Percentiles rank a stretch among this genome's conserved stretches.
phyloP scores from a whole-genome alignment of 2,113 vertebrate genomes.

The Thalassoma bifasciatum region DNA sequence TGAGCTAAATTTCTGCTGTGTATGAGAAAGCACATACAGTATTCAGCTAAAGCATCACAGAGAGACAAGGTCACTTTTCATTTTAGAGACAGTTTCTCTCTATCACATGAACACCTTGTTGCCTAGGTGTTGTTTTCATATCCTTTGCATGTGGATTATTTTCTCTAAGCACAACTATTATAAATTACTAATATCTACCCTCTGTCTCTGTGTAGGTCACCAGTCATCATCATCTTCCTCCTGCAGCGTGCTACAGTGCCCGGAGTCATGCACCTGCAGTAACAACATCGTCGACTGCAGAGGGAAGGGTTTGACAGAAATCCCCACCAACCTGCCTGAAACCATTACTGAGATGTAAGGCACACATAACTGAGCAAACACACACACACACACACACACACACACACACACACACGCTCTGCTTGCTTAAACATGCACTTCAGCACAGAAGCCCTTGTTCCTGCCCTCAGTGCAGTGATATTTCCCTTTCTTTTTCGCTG shows the following conservation, averaged over 20 bases:
- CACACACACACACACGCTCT: neutral
- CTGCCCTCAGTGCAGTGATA: slow-evolving; percentile 29
- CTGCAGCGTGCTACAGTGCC: slow-evolving; percentile 97
- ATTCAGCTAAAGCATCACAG: neutral
- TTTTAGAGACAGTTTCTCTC: neutral
- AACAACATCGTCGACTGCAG: slow-evolving; percentile 99
- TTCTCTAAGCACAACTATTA: slow-evolving; percentile 21
- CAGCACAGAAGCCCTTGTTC: slow-evolving; percentile 21
- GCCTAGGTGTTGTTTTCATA: neutral
- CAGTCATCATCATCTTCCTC: slow-evolving; percentile 89
- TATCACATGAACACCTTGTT: slow-evolving; percentile 17
- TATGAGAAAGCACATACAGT: neutral
- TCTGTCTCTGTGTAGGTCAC: slow-evolving; percentile 84
- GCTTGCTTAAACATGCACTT: neutral
- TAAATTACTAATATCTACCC: slow-evolving; percentile 30
- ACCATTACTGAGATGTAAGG: slow-evolving; percentile 98
- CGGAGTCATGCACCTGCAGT: slow-evolving; percentile 94
- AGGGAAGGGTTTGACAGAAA: slow-evolving; percentile 94
- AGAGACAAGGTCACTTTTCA: slow-evolving; percentile 23
- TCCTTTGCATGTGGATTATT: slow-evolving; percentile 4
- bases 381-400: slow-evolving; percentile 6
- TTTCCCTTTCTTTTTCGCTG: slow-evolving; percentile 40
- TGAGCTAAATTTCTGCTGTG: neutral
- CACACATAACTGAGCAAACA: neutral
- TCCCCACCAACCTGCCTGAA: slow-evolving; percentile 97